Evolutionary conservation across 2,888 invertebrate genomes (phyloP).

Genomic region (Azorinus chamasolen): DNA sequence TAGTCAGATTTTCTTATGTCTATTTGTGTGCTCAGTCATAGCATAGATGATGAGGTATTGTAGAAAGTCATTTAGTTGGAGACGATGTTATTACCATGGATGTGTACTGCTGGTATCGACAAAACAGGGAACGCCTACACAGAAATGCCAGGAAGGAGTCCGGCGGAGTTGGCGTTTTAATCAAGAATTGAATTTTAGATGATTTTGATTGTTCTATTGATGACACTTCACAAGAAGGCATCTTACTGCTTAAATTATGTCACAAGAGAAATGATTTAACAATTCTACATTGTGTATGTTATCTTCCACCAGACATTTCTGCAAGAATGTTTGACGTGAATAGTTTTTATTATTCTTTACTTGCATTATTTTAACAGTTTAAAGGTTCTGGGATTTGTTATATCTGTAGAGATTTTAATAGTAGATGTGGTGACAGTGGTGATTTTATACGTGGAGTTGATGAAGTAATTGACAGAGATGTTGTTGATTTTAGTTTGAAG

Average conservation of each 20-base stretch:
- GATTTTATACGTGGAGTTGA: constrained; percentile 47
- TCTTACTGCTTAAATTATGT: no score
- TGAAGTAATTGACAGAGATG: constrained; percentile 13
- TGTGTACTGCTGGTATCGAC: no score
- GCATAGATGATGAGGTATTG: no score
- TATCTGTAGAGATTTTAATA: constrained; percentile 48
- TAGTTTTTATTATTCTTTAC: constrained; percentile 26
- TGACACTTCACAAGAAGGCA: no score
- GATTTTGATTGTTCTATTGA: no score
- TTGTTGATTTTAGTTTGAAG: constrained; percentile 39
- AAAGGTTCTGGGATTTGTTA: constrained; percentile 16
- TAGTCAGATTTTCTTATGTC: no score
- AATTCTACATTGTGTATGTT: constrained; percentile 19
- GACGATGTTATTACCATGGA: no score
- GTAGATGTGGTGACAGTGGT: constrained; percentile 25
- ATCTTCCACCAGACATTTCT: constrained; percentile 22
- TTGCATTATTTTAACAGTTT: constrained; percentile 8
- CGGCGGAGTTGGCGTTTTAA: no score
- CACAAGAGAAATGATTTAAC: background rate
- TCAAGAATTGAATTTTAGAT: no score
- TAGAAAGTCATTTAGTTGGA: constrained; percentile 7
- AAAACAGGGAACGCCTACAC: no score
- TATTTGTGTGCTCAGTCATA: no score
- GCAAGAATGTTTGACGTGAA: constrained; percentile 22
- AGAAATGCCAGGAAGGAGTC: no score